Percentiles rank a stretch among this genome's conserved stretches.
phyloP scores from a whole-genome alignment of 2,113 vertebrate species.

The Pseudolaguvia tuberculata region DNA sequence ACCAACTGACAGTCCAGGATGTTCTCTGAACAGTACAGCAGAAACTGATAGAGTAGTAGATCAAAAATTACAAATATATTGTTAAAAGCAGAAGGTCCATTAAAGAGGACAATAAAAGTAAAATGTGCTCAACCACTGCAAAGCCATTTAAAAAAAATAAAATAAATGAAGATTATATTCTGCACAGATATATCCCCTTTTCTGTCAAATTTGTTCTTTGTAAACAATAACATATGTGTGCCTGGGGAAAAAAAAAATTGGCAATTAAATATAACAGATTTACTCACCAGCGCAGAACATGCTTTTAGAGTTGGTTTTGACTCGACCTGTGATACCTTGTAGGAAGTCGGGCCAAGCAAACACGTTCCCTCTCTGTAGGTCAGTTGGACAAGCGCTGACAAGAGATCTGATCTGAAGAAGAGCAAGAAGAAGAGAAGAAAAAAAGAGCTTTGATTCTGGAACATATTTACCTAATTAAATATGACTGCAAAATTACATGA shows the following conservation, averaged over 20 bases:
- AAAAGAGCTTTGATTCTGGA: neutral
- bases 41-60: no score
- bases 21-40: no score
- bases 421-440: constrained; percentile 10
- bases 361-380: constrained; percentile 84
- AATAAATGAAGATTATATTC: no score
- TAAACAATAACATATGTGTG: neutral
- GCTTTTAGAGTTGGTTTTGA: constrained; percentile 85
- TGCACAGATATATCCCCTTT: no score
- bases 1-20: no score
- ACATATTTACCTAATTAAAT: neutral
- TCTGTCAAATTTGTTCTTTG: no score
- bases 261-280: neutral
- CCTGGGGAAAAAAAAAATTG: neutral
- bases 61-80: no score
- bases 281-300: constrained; percentile 88
- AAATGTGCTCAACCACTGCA: no score
- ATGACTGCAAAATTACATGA: neutral
- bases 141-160: no score
- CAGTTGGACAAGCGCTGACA: constrained; percentile 84
- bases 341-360: constrained; percentile 96
- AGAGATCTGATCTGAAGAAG: constrained; percentile 80
- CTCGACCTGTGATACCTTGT: constrained; percentile 81
- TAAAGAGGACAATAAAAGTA: no score
- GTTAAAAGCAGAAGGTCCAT: no score